Base-by-base conservation (phyloP, 2,888 invertebrate species). In the Leucozona laternaria region DNA sequence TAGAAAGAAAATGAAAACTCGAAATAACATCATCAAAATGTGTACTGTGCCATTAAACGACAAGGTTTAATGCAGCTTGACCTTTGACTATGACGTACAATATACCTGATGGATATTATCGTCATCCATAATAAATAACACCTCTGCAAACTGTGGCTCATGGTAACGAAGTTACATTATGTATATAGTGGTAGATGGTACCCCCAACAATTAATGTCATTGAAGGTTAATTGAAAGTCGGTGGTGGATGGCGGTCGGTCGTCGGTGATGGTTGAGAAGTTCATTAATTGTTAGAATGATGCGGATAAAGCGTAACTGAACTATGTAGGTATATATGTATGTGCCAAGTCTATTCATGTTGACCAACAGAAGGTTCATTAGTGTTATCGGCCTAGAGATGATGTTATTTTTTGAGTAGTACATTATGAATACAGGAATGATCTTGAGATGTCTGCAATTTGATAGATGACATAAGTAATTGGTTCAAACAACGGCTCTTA, bases 221-320 rank as follows among this genome's bases (percentile, higher is more conserved):
- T 86, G 85, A 86, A 86, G 85, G 81, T 86, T 86, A 86, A 86
- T 86, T 81, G 85, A 81, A 86, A 81, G 85, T 73, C 68, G 45
- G 62, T 20, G 71, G 85, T 73, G 62, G 45, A 57, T 20, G 71
- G 71, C 8, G 57, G 62, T 64, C 60, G 64, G 79, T 77, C n/a
- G n/a, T n/a, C n/a, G 40, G 72, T 60, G 66, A 31, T 78, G 34
- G 66, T 78, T 68, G 73, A 73, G 60, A 11, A 70, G 22, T 86
- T 81, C 64, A 81, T 78, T 86, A 78, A 75, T 86, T 81, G 78
- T 78, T 68, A 72, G 43, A 77, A 73, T 77, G 68, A 84, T 57
- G 48, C 31, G 53, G 57, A 58, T 71, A 70, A 48, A 43, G 20
- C 53, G 53, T n/a, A 31, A 43, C 5, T 53, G 66, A 20, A 55